Evolutionary conservation across 2,113 vertebrate genomes (phyloP), one percentile per base, ranked within the genome.

Genomic region (Syngnathoides biaculeatus): DNA sequence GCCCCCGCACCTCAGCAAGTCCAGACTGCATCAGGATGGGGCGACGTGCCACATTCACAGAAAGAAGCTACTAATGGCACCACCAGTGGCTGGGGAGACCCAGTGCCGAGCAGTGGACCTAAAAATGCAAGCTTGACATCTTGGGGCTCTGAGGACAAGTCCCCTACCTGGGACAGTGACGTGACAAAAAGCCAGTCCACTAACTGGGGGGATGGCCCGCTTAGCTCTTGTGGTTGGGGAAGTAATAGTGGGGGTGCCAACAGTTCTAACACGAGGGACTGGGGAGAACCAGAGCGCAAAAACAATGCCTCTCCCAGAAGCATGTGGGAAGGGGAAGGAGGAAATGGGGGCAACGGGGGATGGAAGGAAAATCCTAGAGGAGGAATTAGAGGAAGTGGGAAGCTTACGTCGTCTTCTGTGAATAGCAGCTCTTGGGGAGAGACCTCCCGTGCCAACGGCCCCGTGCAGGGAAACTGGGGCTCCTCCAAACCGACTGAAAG

Each of bases 61-160:
- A 92, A 79, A 86, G 97, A 97, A 90, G 88, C 93, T 62, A 86
- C 92, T 43, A 96, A 93, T 75, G 91, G 93, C 91, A 70, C 79
- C 53, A 48, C 50, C 12, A 92, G 93, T 89, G 93, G 93, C 4
- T 98, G 97, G 96, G 95, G 94, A 73, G 95, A 97, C 73, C 78
- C 91, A 24, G 35, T 78, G 62, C 87, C 94, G 85, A 81, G 88
- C 82, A 89, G 73, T 83, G 89, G 93, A 83, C 90, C 94, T 90
- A 96, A 95, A 93, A 91, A 90, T 87, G 93, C 93, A 65, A 75
- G 78, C 40, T 69, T 80, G 84, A 92, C 95, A 71, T 86, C 95
- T 65, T 98, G 97, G 97, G 92, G 92, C 79, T 93, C 94, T 84
- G 95, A 95, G 81, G 94, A 98, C 75, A 97, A 96, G 87, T 91